A percentile compares a stretch with the other conserved stretches of the same genome.
Evolutionary conservation across 2,113 vertebrate genomes (phyloP).

Genomic region (Sylvietta virens): DNA sequence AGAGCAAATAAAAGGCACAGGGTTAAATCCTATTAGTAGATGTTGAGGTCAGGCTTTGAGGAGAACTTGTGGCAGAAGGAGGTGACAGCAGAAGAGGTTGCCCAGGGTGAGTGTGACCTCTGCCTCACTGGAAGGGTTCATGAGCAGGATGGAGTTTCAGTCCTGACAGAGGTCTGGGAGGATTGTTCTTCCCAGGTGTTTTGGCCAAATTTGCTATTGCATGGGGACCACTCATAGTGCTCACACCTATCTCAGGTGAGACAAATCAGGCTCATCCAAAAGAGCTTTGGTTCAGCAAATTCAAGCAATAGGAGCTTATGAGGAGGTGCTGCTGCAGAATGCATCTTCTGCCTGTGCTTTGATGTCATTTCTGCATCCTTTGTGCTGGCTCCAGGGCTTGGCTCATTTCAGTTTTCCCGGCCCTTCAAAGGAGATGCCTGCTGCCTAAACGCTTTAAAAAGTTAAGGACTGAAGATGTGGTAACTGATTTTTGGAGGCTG

Average conservation of each 20-base stretch:
- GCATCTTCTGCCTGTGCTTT: background rate
- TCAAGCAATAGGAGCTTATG: background rate
- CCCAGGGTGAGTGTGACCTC: background rate
- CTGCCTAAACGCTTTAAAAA: background rate
- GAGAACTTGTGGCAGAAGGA: background rate
- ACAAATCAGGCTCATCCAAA: background rate
- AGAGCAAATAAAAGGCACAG: background rate
- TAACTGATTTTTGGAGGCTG: background rate
- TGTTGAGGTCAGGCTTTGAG: background rate
- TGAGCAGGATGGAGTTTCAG: background rate
- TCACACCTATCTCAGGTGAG: background rate
- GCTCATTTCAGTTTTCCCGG: background rate
- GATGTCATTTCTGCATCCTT: background rate
- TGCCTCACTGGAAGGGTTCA: background rate
- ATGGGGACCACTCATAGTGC: fast-evolving
- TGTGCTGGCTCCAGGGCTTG: background rate
- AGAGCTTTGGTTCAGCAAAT: background rate
- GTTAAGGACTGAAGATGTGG: background rate
- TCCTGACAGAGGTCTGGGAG: background rate
- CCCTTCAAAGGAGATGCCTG: background rate
- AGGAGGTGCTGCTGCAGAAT: background rate
- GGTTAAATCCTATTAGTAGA: background rate
- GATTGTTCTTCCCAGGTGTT: background rate
- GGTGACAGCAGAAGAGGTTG: background rate
- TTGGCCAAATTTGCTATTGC: background rate